Base-by-base conservation (phyloP, 2,113 vertebrate genomes). In the Pao palembangensis region DNA sequence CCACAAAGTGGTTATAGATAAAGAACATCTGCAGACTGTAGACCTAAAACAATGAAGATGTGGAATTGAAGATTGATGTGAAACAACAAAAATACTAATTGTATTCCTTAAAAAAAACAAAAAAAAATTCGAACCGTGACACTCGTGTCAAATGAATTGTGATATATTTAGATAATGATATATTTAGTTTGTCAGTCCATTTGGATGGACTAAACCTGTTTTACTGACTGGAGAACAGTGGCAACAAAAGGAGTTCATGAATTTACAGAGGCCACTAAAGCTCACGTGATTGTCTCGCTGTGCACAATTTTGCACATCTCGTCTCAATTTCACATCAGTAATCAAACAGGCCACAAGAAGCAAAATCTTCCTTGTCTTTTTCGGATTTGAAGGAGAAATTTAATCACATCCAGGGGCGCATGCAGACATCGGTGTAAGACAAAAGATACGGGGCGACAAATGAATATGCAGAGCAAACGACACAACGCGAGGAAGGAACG, bases 391-490 rank as follows among this genome's bases (percentile, higher is more conserved):
- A 76, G 71, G 68, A 80, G 87, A 63, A 81, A 81, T 89, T 88
- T 93, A 92, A 92, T 91, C 93, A 89, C 84, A 88, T 88, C 85
- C 87, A 60, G 63, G 79, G 85, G 82, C 87, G 84, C 84, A 60
- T 67, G 82, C 86, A 85, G 69, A 83, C 78, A 81, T 56, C n/a
- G 46, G n/a, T 75, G 68, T 77, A 15, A 13, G 51, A n/a, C 16
- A 67, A 86, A 82, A 69, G 76, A 87, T 80, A 91, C 78, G 87
- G 83, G 82, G 78, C 86, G 88, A 92, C 87, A 92, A 91, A 88
- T 73, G 81, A 90, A 81, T 88, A 86, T 86, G 79, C 83, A 73
- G 79, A 81, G 67, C 70, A 83, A 88, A 81, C 93, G 91, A 91
- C 92, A 93, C 89, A 79, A 85, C 81, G 71, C 81, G 82, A 85